These are phyloP conservation scores for Nycticebus coucang DNA, from an alignment of 2,113 vertebrate species.

Conservation along the genomic window DNA sequence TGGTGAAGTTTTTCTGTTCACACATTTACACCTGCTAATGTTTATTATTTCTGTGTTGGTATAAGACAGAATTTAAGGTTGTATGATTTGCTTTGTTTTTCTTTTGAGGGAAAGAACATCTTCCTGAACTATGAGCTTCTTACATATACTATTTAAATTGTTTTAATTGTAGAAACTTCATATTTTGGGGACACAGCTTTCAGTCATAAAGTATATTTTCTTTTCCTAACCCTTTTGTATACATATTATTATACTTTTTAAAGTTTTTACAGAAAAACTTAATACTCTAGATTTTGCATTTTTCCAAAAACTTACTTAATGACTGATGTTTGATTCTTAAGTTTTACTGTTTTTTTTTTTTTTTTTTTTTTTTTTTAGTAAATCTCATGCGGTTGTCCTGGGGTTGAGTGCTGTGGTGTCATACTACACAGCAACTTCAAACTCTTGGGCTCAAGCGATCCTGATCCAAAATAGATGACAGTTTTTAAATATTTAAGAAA, in stretches of 20 bases:
- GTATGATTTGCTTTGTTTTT: background rate
- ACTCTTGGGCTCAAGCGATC: too few species aligned
- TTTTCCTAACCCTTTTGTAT: conserved; percentile 28
- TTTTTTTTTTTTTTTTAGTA: conserved; percentile 9
- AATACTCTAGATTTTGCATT: background rate
- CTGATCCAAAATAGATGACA: too few species aligned
- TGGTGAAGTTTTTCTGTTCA: background rate
- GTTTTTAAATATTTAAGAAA: too few species aligned
- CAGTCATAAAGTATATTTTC: conserved; percentile 15
- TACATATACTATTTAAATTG: background rate
- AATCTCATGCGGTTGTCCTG: background rate
- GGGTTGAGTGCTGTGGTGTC: too few species aligned
- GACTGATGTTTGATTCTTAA: background rate
- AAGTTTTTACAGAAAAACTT: conserved; percentile 23
- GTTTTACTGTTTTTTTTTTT: conserved; percentile 27
- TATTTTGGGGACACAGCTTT: background rate
- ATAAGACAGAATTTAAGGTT: background rate
- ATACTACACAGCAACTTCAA: too few species aligned
- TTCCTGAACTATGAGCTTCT: background rate
- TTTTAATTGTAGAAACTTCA: conserved; percentile 8
- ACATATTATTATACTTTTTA: background rate
- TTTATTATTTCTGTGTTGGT: background rate
- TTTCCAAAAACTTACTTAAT: background rate
- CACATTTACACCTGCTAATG: background rate
- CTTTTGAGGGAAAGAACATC: background rate